These are phyloP conservation scores for Harpalus rubripes DNA, from an alignment of 2,888 invertebrate genomes.

Conservation along the genomic window DNA sequence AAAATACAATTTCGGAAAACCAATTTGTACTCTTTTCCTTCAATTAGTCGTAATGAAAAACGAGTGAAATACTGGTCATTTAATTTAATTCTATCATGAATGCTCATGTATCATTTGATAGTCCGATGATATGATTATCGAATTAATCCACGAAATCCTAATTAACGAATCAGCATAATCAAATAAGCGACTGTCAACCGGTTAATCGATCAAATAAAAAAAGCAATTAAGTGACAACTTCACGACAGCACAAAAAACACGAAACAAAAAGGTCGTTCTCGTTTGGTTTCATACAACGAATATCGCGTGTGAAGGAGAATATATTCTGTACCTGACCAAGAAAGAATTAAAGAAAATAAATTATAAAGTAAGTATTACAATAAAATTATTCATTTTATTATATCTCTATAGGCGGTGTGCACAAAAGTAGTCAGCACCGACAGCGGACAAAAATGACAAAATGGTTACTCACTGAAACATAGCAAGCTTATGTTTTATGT, in stretches of 20 bases:
- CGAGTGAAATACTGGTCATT: neutral
- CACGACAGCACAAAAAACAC: constrained; percentile 11
- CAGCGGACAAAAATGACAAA: no score
- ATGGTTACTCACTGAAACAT: no score
- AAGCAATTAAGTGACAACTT: constrained; percentile 26
- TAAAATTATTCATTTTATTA: no score
- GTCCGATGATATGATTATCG: constrained; percentile 7
- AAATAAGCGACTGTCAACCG: constrained; percentile 33
- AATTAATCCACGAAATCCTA: constrained; percentile 22
- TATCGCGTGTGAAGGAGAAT: neutral
- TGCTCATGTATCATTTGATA: constrained; percentile 24
- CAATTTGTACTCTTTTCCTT: neutral
- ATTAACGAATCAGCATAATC: constrained; percentile 40
- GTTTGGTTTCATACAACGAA: neutral
- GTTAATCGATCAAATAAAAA: constrained; percentile 28
- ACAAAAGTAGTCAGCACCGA: no score
- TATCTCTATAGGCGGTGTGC: no score
- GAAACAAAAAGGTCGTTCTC: neutral
- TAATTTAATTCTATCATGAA: neutral
- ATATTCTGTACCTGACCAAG: neutral
- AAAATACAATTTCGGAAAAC: no score
- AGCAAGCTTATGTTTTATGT: no score
- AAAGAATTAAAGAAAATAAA: no score
- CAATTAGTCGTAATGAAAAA: neutral
- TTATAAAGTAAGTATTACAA: no score